Conservation (phyloP, 2,888 invertebrate species). For the Thalpophila matura region DNA sequence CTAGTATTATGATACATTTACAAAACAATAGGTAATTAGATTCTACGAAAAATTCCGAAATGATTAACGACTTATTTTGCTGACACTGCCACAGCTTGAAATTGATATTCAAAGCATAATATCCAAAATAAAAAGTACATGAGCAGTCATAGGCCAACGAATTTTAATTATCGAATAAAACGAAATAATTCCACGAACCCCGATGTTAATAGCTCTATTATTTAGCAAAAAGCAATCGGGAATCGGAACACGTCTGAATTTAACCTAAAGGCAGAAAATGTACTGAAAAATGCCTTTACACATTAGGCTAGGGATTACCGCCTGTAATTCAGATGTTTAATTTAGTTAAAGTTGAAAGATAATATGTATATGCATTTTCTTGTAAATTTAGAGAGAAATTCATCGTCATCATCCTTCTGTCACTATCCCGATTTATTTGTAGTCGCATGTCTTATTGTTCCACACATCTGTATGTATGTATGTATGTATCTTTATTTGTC, state of each 20-base stretch:
- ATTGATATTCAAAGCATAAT: conserved; percentile 25
- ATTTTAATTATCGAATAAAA: conserved; percentile 35
- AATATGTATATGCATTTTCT: no score
- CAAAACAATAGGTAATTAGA: no score
- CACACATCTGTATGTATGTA: no score
- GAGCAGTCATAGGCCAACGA: conserved; percentile 7
- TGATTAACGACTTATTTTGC: no score
- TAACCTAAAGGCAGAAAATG: conserved; percentile 9
- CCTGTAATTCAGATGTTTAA: not conserved
- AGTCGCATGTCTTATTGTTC: no score
- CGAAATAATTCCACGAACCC: conserved; percentile 27
- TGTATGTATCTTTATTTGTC: no score
- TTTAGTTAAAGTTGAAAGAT: not conserved
- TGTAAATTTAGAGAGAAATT: no score
- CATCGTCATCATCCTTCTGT: no score
- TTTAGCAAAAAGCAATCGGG: conserved; percentile 20
- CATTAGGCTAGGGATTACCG: not conserved
- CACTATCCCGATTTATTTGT: no score
- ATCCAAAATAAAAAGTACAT: conserved; percentile 14
- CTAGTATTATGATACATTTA: no score
- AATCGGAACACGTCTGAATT: conserved; percentile 34
- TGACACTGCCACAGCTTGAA: not conserved
- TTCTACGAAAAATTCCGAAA: no score
- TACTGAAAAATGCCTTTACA: not conserved
- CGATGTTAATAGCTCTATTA: conserved; percentile 29